Evolutionary conservation across 1,140 invertebrate species (phyloP), one percentile per base, ranked within the genome.

Genomic region (Berghia stephanieae): DNA sequence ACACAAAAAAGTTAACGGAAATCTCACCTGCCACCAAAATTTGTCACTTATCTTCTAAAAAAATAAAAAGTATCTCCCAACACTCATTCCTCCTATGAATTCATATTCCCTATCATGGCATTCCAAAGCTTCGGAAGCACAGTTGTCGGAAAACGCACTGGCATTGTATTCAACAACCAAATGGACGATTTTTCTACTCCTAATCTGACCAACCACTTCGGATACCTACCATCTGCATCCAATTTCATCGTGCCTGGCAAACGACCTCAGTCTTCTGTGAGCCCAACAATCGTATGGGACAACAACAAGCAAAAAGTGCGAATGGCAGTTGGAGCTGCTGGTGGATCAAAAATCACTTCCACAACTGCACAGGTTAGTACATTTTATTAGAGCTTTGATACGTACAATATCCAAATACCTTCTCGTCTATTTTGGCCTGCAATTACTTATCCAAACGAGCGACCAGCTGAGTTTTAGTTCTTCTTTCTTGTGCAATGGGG

Each of bases 141-240:
- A 75, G 84, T 90, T 10, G 81, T 86, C 10, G 91, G 91, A 2
- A 82, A 92, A 21, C 92, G 92, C 71, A 98, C 97, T 0, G 98
- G 97, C 38, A 96, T 99, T 46, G 90, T 99, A 1, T 92, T 97
- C 82, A 99, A 99, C 90, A 94, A 95, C 86, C 94, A 93, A 63
- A 98, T 99, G 96, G 96, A 98, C 87, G 98, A 99, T 87, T 99
- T 99, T 90, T 94, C 95, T 0, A 92, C 93, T 3, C 93, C 95
- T 0, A 93, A 83, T n/a, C 79, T 92, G 80, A 88, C 90, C 16
- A 99, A 95, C 89, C 93, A 91, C 72, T 97, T 95, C 83, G 93
- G 93, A 0, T 71, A 98, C 43, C 79, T 92, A 5, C 81, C 84
- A 21, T 83, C 83, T 49, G 79, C 80, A 18, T 92, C 92, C 10